Base-by-base conservation (phyloP, 2,113 vertebrate genomes). In the Penelope pileata region DNA sequence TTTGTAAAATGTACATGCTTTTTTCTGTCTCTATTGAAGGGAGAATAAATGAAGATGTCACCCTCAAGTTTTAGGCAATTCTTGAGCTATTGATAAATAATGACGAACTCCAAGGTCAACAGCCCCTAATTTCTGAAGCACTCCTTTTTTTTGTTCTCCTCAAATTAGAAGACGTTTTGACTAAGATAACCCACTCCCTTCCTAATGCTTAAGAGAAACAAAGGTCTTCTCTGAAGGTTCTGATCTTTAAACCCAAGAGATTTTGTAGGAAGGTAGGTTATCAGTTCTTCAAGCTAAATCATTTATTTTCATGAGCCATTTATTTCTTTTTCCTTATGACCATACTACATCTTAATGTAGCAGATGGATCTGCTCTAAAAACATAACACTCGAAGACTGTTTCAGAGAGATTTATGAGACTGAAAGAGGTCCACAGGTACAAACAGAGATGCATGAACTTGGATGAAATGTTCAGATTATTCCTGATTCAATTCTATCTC, bases 1-100 rank as follows among this genome's bases (percentile, higher is more conserved):
- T 75, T 84, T 48, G 22, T 51, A 72, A 58, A 68, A 72, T 19
- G n/a, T 1, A 0, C 27, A 34, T 12, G 8, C 4, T 88, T 87
- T 85, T 79, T 12, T 53, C 53, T 83, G 3, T 85, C 11, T 73
- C 23, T 76, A 14, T 48, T 58, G 54, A 82, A 83, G 51, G 30
- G 86, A 67, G 80, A 86, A 32, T n/a, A 80, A 76, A 83, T 43
- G 21, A 69, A 83, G 62, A 47, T 63, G 36, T 77, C 29, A 58
- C 22, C 42, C 19, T 74, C 24, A 62, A 77, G 51, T 66, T 69
- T 43, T 5, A 8, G 34, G 47, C 10, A 18, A 66, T 76, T 73
- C 68, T 90, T 77, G 54, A 88, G 68, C n/a, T 86, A 40, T 82
- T 81, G 78, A 88, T 76, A 91, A 58, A 73, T 88, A 90, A 86